Evolutionary conservation across 2,797 vertebrate genomes (phyloP), one percentile per base, ranked within the genome.

Genomic region (Phrynocephalus forsythii): DNA sequence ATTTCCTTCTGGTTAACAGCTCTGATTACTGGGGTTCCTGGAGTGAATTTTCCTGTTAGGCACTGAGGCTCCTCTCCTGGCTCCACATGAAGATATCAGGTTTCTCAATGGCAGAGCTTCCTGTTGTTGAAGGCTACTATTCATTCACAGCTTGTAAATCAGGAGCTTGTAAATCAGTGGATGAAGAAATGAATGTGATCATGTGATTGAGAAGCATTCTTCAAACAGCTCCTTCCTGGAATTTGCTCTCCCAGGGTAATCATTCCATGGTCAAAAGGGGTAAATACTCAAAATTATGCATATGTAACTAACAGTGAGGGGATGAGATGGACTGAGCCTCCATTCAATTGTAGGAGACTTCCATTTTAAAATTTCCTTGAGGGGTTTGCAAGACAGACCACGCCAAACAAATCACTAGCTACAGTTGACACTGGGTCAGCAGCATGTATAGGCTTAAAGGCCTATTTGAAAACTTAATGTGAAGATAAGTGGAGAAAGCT

Each of bases 111-210:
- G 95, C 94, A 93, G 13, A 87, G 94, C 95, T 97, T 97, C 97
- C 97, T 97, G 97, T 97, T 94, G 94, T 96, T 97, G 95, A 97
- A 97, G 96, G 96, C 96, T 96, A 95, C 96, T 95, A 96, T 97
- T 97, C 97, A 97, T 97, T 97, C 96, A 90, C 96, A 97, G 96
- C 96, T 97, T 97, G 96, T 97, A 97, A 97, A 97, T 97, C 97
- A 96, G 96, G 91, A 95, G 92, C 96, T 95, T 96, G 96, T 97
- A 97, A 97, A 97, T 97, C 96, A 97, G 63, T 87, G 94, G 94
- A 96, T 96, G 93, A 95, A 97, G 94, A 94, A 93, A 96, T 93
- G 95, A 96, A 95, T 97, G 96, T 96, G 97, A 89, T 80, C 26
- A 56, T 56, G 52, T 56, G 52, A 56, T 56, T 13, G 95, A 94